Base-by-base conservation (phyloP, 2,113 vertebrate genomes). In the Anas platyrhynchos region DNA sequence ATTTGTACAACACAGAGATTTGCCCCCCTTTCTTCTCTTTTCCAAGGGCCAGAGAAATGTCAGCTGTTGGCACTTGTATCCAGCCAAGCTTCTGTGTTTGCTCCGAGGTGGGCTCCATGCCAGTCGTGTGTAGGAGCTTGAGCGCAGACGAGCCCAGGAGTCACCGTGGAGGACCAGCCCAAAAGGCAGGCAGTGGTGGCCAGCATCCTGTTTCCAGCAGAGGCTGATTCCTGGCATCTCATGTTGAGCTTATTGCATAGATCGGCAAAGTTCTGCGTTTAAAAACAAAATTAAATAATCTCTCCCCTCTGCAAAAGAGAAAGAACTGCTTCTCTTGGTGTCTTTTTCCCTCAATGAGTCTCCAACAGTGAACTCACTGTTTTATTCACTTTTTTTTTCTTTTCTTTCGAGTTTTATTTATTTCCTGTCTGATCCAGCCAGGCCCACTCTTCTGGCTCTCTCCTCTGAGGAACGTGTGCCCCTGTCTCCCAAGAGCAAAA, bases 1-100 rank as follows among this genome's bases (percentile, higher is more conserved):
- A 95, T 94, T 97, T 96, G 90, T 72, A 78, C 79, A 86, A 31
- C 23, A 12, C 25, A 56, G 31, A 91, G 83, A 90, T 88, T 75
- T 89, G 61, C 59, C 27, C 72, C 17, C 32, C 61, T 95, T 89
- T 95, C 87, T 95, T 96, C 84, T 87, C 85, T 77, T 90, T 74
- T 83, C 83, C 88, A 91, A 75, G 68, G 83, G 86, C 91, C 86
- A 86, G 11, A 85, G 58, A 58, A 83, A 26, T 81, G 76, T 91
- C 86, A 88, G 61, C 48, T 9, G 1, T 16, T 91, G 93, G 91
- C 83, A 86, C 48, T 88, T 26, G 1, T 22, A 77, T 83, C 82
- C 55, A 80, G 75, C 41, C 16, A 3, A 75, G 58, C 71, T 82
- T 20, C 74, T 73, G 86, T 95, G 68, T 67, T 38, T 77, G 76